Percentiles rank a stretch among this genome's conserved stretches.
These are phyloP conservation scores for Cerastis leucographa DNA, from an alignment of 2,888 invertebrate genomes.

Conservation along the genomic window DNA sequence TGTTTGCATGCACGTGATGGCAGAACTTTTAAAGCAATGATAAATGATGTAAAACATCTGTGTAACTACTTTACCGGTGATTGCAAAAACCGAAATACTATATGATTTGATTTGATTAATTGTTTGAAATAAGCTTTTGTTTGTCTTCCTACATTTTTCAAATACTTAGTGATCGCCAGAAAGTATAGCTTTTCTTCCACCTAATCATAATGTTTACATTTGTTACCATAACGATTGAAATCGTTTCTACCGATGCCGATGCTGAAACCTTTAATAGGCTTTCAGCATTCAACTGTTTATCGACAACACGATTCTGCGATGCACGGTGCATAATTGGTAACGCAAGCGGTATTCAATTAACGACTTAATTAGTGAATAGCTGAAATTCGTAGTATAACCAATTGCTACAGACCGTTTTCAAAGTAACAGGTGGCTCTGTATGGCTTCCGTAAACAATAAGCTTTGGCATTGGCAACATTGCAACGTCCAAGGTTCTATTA, in stretches of 20 bases:
- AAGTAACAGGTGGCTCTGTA: constrained; percentile 50
- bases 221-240: not conserved
- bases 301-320: constrained; percentile 27
- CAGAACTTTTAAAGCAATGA: not conserved
- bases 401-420: constrained; percentile 20
- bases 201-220: not conserved
- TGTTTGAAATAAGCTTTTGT: not conserved
- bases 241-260: not conserved
- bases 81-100: not conserved
- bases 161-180: not conserved
- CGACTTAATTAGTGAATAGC: constrained; percentile 25
- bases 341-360: constrained; percentile 15
- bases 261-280: not conserved
- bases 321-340: constrained; percentile 22
- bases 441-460: constrained; percentile 31
- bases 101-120: not conserved
- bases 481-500: constrained; percentile 28
- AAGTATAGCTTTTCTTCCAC: not conserved
- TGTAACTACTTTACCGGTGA: not conserved
- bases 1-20: not conserved
- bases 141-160: not conserved
- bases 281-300: constrained; percentile 18
- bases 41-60: not conserved
- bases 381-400: constrained; percentile 10
- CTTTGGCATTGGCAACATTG: constrained; percentile 33